phyloP scores from a whole-genome alignment of 2,888 invertebrate genomes.

The Copidosoma aretas region DNA sequence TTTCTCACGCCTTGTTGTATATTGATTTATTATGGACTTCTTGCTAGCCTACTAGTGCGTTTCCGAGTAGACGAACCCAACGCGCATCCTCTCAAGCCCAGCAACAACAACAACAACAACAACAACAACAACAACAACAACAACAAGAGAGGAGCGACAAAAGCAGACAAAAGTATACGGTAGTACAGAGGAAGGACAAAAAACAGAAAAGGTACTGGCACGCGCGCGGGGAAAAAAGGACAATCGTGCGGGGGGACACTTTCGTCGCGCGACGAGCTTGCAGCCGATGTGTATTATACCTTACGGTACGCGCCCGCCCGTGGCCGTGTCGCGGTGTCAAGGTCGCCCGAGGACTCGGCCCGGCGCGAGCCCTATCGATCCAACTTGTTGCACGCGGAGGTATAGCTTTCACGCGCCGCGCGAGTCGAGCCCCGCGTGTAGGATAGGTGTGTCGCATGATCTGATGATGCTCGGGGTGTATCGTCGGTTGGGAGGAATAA shows the following conservation, averaged over 20 bases:
- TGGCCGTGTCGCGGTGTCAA: constrained; percentile 8
- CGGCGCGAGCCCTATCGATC: constrained; percentile 44
- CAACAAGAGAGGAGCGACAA: too few relatives aligned
- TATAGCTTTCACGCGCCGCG: background rate
- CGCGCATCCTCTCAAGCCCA: too few relatives aligned
- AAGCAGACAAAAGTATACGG: background rate
- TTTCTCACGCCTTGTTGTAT: too few relatives aligned
- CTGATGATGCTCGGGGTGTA: too few relatives aligned
- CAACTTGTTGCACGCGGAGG: constrained; percentile 50
- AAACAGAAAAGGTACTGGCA: background rate
- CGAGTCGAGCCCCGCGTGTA: background rate
- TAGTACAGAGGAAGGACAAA: background rate
- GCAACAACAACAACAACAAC: too few relatives aligned
- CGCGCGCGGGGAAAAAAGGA: background rate
- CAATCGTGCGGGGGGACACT: background rate
- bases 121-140: too few relatives aligned
- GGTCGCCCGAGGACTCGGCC: constrained; percentile 32
- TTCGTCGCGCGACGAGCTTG: too few relatives aligned
- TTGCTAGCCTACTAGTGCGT: too few relatives aligned
- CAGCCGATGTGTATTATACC: background rate
- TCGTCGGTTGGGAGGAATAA: too few relatives aligned
- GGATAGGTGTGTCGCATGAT: too few relatives aligned
- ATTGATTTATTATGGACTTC: too few relatives aligned
- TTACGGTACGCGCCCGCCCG: constrained; percentile 9
- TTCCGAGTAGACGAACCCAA: too few relatives aligned